Evolutionary conservation across 2,113 vertebrate species (phyloP).

Genomic region (Petrocephalus microphthalmus): DNA sequence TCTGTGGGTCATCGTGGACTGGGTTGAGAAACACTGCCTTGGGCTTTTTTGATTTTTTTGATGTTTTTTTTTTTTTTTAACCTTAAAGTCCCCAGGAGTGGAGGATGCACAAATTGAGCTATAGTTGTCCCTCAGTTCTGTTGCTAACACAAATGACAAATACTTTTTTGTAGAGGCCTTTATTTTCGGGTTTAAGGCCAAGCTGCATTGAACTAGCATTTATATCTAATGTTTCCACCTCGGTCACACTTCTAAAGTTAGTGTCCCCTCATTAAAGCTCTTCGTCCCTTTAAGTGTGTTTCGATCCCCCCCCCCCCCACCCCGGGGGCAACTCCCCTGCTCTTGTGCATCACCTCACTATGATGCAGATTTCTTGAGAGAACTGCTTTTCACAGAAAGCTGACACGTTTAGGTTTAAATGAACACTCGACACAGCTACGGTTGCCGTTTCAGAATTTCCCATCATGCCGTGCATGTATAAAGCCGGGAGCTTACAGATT

Average conservation of each 20-base stretch:
- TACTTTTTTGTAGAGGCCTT: background rate
- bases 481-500: background rate
- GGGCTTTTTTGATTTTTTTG: background rate
- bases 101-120: background rate
- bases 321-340: background rate
- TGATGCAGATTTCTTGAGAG: background rate
- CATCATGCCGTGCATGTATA: background rate
- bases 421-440: background rate
- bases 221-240: background rate
- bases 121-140: background rate
- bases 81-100: background rate
- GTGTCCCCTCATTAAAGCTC: background rate
- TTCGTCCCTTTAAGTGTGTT: background rate
- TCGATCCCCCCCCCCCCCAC: background rate
- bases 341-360: background rate
- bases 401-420: background rate
- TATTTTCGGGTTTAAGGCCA: background rate
- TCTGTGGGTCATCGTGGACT: background rate
- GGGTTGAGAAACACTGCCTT: background rate
- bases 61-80: background rate
- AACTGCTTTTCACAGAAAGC: background rate
- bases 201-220: background rate
- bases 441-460: background rate
- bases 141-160: background rate
- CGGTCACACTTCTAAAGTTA: background rate